phyloP scores from a whole-genome alignment of 1,140 invertebrate genomes.

The Sesamia nonagrioides region DNA sequence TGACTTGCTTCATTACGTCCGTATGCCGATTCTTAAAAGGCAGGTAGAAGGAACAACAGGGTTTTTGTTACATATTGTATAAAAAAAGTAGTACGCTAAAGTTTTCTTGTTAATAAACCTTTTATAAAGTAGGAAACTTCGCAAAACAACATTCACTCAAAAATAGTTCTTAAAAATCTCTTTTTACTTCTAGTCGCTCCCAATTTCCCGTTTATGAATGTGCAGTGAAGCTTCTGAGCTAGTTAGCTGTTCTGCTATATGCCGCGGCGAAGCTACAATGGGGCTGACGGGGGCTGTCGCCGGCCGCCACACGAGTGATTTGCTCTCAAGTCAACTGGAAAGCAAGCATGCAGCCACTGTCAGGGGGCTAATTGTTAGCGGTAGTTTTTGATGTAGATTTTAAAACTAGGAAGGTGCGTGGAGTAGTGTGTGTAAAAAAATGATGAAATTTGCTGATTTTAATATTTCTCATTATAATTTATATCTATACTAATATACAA shows the following conservation, averaged over 20 bases:
- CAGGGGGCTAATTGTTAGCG: conserved; percentile 2
- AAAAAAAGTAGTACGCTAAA: too few relatives aligned
- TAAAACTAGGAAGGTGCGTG: background rate
- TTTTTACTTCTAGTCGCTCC: background rate
- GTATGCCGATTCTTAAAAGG: too few relatives aligned
- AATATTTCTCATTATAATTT: too few relatives aligned
- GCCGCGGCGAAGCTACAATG: conserved; percentile 8
- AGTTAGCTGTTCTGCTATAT: background rate
- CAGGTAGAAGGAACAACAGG: too few relatives aligned
- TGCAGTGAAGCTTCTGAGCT: background rate
- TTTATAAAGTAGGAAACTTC: too few relatives aligned
- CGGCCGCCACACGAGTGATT: conserved; percentile 23
- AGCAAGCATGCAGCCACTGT: background rate
- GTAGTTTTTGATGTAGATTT: background rate
- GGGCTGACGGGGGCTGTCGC: background rate
- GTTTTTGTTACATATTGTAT: too few relatives aligned
- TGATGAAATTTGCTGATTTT: too few relatives aligned
- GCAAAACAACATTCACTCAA: background rate
- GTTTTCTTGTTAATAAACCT: too few relatives aligned
- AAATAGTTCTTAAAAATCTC: background rate
- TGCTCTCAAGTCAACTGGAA: conserved; percentile 16
- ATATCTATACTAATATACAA: too few relatives aligned
- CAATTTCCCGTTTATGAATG: conserved; percentile 26
- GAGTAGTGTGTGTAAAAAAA: too few relatives aligned
- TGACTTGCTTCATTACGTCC: too few relatives aligned